Evolutionary conservation across 2,888 invertebrate species (phyloP).

Genomic region (Drosophila suboccidentalis): DNA sequence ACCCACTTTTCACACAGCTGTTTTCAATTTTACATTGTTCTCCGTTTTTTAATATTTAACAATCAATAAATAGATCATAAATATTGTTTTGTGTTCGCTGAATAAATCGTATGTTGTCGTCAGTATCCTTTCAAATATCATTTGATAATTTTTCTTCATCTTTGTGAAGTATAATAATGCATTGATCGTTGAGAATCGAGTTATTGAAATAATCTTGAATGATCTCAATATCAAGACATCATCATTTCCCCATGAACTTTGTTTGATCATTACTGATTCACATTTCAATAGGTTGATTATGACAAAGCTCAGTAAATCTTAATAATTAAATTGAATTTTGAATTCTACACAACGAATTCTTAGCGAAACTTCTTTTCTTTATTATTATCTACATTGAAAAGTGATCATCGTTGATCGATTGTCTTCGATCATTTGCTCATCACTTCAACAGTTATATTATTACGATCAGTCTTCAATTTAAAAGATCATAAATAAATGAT

Average conservation of each 20-base stretch:
- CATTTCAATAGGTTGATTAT: not conserved
- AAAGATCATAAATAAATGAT: not conserved
- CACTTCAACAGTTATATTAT: too few relatives aligned
- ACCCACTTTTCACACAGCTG: constrained; percentile 6
- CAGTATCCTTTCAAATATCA: too few relatives aligned
- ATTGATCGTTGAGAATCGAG: not conserved
- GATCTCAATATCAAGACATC: not conserved
- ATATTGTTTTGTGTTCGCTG: not conserved
- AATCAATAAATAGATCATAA: not conserved
- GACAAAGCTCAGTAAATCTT: not conserved
- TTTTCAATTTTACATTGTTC: not conserved
- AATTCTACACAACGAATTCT: not conserved
- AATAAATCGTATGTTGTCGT: not conserved
- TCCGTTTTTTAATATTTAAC: not conserved
- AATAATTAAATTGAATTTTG: not conserved
- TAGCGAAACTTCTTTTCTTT: not conserved
- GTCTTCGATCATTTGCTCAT: too few relatives aligned
- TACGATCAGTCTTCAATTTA: not conserved
- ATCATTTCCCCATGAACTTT: not conserved
- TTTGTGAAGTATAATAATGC: not conserved
- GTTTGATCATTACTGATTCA: not conserved
- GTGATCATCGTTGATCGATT: not conserved
- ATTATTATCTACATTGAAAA: not conserved
- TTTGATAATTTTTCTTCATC: not conserved
- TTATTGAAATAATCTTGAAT: not conserved